Evolutionary conservation across 2,888 invertebrate species (phyloP).

Genomic region (Ophioninae sp.): DNA sequence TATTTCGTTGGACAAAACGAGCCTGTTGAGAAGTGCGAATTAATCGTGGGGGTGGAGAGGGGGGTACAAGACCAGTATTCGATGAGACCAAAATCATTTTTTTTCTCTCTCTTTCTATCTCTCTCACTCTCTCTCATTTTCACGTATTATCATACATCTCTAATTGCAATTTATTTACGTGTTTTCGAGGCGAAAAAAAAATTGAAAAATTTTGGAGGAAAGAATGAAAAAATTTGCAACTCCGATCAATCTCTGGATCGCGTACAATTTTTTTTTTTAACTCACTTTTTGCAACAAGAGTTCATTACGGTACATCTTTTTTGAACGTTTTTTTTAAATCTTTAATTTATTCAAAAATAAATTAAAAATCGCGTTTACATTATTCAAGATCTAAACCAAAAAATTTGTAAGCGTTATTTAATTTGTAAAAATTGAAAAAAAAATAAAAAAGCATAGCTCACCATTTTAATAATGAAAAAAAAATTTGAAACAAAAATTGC

Average conservation of each 20-base stretch:
- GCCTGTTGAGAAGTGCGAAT: conserved; percentile 56
- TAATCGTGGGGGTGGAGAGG: conserved; percentile 29
- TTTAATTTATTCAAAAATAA: too few relatives aligned
- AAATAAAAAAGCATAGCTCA: too few relatives aligned
- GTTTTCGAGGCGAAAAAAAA: not conserved
- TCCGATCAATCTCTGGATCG: conserved; percentile 8
- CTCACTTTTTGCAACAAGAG: not conserved
- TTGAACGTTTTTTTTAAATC: not conserved
- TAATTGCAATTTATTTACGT: not conserved
- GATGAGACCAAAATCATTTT: conserved; percentile 22
- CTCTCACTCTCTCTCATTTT: conserved; percentile 11
- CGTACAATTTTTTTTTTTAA: conserved; percentile 3
- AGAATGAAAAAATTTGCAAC: conserved; percentile 1
- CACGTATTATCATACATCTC: conserved; percentile 1
- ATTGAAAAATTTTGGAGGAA: not conserved
- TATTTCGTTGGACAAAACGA: conserved; percentile 47
- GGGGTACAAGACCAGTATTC: conserved; percentile 3
- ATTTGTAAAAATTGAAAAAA: too few relatives aligned
- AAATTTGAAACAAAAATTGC: too few relatives aligned
- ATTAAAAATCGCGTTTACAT: too few relatives aligned
- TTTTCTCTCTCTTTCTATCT: conserved; percentile 7
- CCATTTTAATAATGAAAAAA: too few relatives aligned
- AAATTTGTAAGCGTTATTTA: too few relatives aligned
- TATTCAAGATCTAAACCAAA: too few relatives aligned
- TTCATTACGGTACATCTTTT: conserved; percentile 20